Conservation (phyloP, 2,797 vertebrate species). For the Karalla daura region DNA sequence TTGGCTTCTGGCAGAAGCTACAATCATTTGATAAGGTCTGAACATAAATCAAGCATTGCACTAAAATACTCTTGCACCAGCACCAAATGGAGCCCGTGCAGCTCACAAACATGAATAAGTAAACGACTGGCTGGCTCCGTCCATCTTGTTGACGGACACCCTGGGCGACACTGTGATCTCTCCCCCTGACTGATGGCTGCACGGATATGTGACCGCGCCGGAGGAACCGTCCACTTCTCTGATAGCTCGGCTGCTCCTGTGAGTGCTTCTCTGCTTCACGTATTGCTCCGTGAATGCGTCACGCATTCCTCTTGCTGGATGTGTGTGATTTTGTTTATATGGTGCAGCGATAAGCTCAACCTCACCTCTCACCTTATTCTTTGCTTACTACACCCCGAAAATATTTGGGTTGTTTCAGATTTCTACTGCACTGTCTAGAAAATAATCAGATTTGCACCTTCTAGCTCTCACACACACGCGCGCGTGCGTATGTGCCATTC, state of each 20-base stretch:
- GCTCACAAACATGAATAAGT: slow-evolving; percentile 34
- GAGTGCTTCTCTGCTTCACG: neutral
- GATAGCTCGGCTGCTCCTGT: neutral
- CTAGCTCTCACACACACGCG: neutral
- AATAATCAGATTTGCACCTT: slow-evolving; percentile 10
- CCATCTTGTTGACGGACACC: slow-evolving; percentile 33
- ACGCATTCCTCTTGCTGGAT: neutral
- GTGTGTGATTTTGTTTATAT: neutral
- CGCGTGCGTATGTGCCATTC: too few species aligned
- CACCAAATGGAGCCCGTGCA: neutral
- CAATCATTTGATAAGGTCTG: slow-evolving; percentile 14
- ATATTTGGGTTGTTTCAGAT: neutral
- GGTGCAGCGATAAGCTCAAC: neutral
- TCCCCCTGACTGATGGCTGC: slow-evolving; percentile 42
- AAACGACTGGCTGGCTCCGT: slow-evolving; percentile 36
- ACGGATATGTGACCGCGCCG: slow-evolving; percentile 24
- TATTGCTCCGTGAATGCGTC: neutral
- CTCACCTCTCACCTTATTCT: neutral
- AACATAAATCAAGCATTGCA: slow-evolving; percentile 6
- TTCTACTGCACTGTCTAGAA: neutral
- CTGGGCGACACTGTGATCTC: slow-evolving; percentile 50
- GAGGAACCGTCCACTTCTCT: slow-evolving; percentile 17
- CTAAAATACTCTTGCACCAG: slow-evolving; percentile 29
- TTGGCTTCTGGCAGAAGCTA: neutral
- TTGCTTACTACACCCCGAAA: neutral